Evolutionary conservation across 1,140 invertebrate species (phyloP), one percentile per base, ranked within the genome.

Genomic region (Theocolax elegans): DNA sequence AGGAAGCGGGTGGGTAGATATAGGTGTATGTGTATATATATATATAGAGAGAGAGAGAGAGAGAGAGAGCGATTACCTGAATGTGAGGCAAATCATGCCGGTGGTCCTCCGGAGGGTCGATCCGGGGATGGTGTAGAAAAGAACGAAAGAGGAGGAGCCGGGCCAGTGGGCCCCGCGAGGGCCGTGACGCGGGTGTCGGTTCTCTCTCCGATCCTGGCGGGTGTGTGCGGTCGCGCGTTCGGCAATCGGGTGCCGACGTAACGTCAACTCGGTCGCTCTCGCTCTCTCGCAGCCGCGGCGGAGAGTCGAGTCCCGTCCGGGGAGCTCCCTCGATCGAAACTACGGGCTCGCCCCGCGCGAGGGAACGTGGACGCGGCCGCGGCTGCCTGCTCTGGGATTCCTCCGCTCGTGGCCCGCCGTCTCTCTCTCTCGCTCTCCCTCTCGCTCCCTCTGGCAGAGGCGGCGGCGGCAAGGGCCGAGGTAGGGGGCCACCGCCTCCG

Each of bases 301-400:
- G 77, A n/a, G n/a, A n/a, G n/a, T n/a, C 74, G 75, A 80, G 71
- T 83, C 80, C 82, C 83, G 83, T 84, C 81, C 83, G 80, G 81
- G 82, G 79, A 80, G 81, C 81, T 79, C 79, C 79, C 79, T 81
- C 79, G 81, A 81, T 83, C 79, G 80, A 68, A 68, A 81, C 76
- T 74, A 68, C 75, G 70, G 72, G 66, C 76, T 73, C 78, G 7
- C 8, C 40, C 40, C 40, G 40, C 40, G 77, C 77, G 77, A 79
- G 76, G 75, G 75, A 80, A 77, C 80, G 78, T 78, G 80, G 79
- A 78, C 77, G 80, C 74, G 75, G 78, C 67, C 51, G 72, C 48
- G 66, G 42, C 66, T 76, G 80, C 35, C 15, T 23, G 75, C 78
- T 35, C 4, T 80, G 78, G 80, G 80, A 83, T 84, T 84, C 83